These are phyloP conservation scores for Zeuzera pyrina DNA, from an alignment of 2,888 invertebrate genomes.

Conservation along the genomic window DNA sequence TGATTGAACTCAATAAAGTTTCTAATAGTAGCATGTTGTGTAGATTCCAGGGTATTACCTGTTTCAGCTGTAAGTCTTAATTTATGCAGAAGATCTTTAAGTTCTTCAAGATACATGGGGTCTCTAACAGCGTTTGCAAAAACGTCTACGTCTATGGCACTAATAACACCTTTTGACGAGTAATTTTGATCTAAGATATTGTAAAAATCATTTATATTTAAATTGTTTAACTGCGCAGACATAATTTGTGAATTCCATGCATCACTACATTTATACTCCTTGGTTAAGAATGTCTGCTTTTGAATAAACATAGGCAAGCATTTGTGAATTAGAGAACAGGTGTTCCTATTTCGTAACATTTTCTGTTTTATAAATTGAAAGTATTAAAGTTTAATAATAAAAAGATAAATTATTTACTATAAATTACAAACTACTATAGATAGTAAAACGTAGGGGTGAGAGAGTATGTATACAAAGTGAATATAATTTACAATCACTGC, in stretches of 20 bases:
- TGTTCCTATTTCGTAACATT: no score
- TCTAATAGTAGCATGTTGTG: slow-evolving; percentile 85
- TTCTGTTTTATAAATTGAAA: no score
- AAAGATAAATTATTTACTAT: no score
- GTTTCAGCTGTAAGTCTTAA: slow-evolving; percentile 82
- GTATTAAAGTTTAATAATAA: no score
- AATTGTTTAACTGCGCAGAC: slow-evolving; percentile 73
- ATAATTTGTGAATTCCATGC: slow-evolving; percentile 79
- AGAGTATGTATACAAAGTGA: no score
- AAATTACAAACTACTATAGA: no score
- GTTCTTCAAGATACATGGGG: slow-evolving; percentile 75
- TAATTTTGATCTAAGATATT: slow-evolving; percentile 79
- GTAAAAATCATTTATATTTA: slow-evolving; percentile 80
- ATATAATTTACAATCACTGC: no score
- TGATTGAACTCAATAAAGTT: slow-evolving; percentile 69
- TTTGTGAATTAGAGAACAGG: no score
- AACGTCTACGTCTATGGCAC: slow-evolving; percentile 87
- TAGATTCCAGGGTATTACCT: slow-evolving; percentile 81
- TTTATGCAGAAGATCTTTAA: slow-evolving; percentile 80
- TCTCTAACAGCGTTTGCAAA: slow-evolving; percentile 80
- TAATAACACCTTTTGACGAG: slow-evolving; percentile 74
- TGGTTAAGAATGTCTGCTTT: slow-evolving; percentile 75
- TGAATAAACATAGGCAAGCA: slow-evolving; percentile 18
- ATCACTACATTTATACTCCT: slow-evolving; percentile 80
- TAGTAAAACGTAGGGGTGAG: no score